phyloP scores from a whole-genome alignment of 2,797 vertebrate species.

The Hybognathus amarus region DNA sequence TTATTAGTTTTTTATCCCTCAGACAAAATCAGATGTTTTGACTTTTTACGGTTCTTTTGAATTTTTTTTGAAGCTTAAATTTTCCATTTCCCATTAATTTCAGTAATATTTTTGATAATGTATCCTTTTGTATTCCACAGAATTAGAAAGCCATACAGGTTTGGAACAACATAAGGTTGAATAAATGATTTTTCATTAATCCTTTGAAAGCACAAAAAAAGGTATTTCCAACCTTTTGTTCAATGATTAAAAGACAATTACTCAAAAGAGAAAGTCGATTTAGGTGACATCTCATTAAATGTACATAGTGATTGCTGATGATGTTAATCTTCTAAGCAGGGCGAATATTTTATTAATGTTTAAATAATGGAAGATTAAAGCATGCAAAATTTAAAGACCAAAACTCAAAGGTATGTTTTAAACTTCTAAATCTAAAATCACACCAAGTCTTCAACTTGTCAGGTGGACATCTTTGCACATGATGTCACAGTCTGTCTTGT shows the following conservation, averaged over 20 bases:
- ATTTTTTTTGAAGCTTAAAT: background rate
- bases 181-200: background rate
- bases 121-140: background rate
- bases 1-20: background rate
- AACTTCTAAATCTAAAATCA: slow-evolving; percentile 2
- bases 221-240: slow-evolving; percentile 31
- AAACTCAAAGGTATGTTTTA: slow-evolving; percentile 23
- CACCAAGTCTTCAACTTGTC: slow-evolving; percentile 14
- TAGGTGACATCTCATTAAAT: slow-evolving; percentile 44
- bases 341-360: slow-evolving; percentile 50
- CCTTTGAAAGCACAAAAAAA: background rate
- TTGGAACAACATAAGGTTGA: background rate
- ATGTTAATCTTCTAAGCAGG: slow-evolving; percentile 36
- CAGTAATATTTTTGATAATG: background rate
- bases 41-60: background rate
- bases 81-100: background rate
- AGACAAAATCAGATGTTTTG: background rate
- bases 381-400: slow-evolving; percentile 45
- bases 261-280: slow-evolving; percentile 30
- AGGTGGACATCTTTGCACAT: slow-evolving; percentile 15
- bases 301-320: slow-evolving; percentile 40
- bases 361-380: slow-evolving; percentile 50
- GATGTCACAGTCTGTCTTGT: background rate
- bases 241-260: slow-evolving; percentile 48
- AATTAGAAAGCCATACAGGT: background rate